Conservation (phyloP, 2,888 invertebrate species). For the Prosopocoilus inquinatus region DNA sequence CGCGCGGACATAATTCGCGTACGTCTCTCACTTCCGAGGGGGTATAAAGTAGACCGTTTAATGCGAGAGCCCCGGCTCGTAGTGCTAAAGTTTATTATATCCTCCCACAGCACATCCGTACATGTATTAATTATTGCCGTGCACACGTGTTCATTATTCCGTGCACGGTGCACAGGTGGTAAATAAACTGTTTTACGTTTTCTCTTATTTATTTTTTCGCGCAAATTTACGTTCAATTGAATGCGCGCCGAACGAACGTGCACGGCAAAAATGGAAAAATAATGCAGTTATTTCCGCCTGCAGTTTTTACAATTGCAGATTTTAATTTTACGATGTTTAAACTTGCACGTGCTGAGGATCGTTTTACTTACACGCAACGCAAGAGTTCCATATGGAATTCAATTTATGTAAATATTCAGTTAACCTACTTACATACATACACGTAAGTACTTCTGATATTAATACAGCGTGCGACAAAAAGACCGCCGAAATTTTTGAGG, state of each 20-base stretch:
- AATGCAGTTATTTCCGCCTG: too few species aligned
- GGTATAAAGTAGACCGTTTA: background rate
- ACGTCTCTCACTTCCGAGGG: background rate
- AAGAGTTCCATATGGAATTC: too few species aligned
- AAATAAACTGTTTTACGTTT: slow-evolving; percentile 24
- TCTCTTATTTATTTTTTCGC: slow-evolving; percentile 5
- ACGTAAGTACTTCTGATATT: too few species aligned
- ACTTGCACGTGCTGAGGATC: too few species aligned
- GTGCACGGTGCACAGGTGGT: slow-evolving; percentile 28
- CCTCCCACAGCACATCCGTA: slow-evolving; percentile 32
- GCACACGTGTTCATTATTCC: slow-evolving; percentile 33
- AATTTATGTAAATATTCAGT: too few species aligned
- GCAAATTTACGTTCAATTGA: slow-evolving; percentile 15
- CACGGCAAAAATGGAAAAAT: too few species aligned
- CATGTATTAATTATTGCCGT: slow-evolving; percentile 36
- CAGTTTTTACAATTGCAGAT: too few species aligned
- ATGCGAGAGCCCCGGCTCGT: background rate
- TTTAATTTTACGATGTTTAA: too few species aligned
- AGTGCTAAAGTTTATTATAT: slow-evolving; percentile 9
- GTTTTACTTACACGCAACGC: too few species aligned
- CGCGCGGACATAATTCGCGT: background rate
- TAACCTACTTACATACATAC: too few species aligned
- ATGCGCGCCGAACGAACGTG: background rate
- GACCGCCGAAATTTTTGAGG: too few species aligned
- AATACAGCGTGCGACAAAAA: too few species aligned